Percentiles rank a stretch among this genome's conserved stretches.
phyloP scores from a whole-genome alignment of 2,113 vertebrate species.

The Sylvia atricapilla region DNA sequence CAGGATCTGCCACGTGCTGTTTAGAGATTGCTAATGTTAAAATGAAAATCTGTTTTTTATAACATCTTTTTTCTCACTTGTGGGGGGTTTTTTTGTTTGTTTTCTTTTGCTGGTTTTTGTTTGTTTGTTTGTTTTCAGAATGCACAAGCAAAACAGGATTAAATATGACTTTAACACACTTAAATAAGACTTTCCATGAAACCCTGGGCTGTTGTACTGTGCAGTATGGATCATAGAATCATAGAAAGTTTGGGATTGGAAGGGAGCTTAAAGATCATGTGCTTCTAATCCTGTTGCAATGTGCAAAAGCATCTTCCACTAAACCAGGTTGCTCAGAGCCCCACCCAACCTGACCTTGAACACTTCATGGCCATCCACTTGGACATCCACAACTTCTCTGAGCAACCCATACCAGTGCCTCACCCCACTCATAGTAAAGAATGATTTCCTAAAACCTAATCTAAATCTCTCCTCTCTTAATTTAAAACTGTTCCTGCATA shows the following conservation, averaged over 20 bases:
- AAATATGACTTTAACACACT: neutral
- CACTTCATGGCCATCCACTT: too few species aligned
- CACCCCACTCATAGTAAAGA: neutral
- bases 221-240: neutral
- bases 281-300: neutral
- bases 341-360: too few species aligned
- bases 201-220: neutral
- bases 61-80: neutral
- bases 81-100: neutral
- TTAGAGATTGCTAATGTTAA: neutral
- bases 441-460: neutral
- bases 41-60: neutral
- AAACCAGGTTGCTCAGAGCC: neutral
- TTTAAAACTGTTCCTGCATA: neutral
- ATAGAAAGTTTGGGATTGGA: neutral
- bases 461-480: neutral
- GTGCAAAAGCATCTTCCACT: neutral
- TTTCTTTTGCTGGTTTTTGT: neutral
- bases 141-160: neutral
- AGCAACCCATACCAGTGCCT: neutral
- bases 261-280: neutral
- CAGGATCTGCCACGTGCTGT: neutral
- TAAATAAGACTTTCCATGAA: neutral
- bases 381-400: neutral
- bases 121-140: neutral